A percentile compares a stretch with the other conserved stretches of the same genome.
Evolutionary conservation across 2,797 vertebrate genomes (phyloP).

Genomic region (Microctenopoma steveboyesi): DNA sequence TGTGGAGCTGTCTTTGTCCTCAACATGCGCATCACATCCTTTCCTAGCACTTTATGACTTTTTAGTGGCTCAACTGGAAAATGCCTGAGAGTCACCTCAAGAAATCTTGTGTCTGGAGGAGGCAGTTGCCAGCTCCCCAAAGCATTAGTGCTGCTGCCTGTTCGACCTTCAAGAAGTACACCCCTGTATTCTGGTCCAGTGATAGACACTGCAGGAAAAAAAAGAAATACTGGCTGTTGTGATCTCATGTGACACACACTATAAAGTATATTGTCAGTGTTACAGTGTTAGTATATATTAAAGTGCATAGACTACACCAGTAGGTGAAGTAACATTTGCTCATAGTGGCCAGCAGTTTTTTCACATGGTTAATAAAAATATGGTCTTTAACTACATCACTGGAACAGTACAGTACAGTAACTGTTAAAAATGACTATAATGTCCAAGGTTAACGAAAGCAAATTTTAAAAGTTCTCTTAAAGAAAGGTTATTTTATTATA

Average conservation of each 20-base stretch:
- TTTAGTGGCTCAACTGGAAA: neutral
- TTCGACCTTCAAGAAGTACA: constrained; percentile 68
- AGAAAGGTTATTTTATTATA: no score
- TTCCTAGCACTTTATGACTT: neutral
- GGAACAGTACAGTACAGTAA: no score
- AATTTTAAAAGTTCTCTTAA: no score
- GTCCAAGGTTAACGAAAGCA: no score
- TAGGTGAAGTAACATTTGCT: neutral
- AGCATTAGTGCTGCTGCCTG: constrained; percentile 35
- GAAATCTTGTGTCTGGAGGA: constrained; percentile 74
- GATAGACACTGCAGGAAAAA: constrained; percentile 63
- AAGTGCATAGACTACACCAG: no score
- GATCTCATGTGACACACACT: neutral
- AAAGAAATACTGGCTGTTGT: neutral
- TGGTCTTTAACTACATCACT: neutral
- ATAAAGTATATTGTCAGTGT: no score
- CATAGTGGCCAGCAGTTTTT: neutral
- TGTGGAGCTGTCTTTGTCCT: neutral
- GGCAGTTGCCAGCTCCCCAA: constrained; percentile 70
- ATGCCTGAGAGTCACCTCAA: constrained; percentile 56
- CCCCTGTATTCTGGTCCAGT: constrained; percentile 68
- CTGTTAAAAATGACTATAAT: no score
- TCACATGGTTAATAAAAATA: neutral
- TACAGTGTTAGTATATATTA: no score
- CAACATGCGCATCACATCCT: neutral